Conservation (phyloP, 1,140 invertebrate genomes). For the Eufriesea mexicana region DNA sequence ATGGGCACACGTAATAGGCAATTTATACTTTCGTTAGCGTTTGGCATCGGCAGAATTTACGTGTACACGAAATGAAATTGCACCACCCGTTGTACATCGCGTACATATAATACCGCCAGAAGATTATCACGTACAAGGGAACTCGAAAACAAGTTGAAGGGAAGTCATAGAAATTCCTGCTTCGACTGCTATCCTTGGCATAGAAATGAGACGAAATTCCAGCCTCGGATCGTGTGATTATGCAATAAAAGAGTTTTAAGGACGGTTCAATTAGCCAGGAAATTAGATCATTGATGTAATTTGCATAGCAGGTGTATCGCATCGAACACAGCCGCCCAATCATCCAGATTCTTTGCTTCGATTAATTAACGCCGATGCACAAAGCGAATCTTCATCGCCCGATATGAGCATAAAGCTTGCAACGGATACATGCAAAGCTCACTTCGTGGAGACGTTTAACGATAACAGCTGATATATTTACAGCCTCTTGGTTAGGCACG, state of each 20-base stretch:
- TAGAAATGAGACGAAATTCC: background rate
- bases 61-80: background rate
- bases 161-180: background rate
- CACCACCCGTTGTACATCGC: no score
- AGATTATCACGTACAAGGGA: background rate
- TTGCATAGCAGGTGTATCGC: background rate
- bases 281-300: background rate
- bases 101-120: background rate
- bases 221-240: no score
- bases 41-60: background rate
- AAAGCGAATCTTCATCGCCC: background rate
- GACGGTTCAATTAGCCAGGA: background rate
- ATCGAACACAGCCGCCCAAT: background rate
- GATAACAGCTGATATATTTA: constrained; percentile 54
- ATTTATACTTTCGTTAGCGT: background rate
- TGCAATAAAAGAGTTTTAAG: background rate
- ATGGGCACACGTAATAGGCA: background rate
- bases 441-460: background rate
- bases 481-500: constrained; percentile 27
- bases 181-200: background rate
- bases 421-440: background rate
- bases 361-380: background rate
- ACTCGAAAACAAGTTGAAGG: no score
- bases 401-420: background rate
- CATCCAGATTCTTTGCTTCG: no score